A percentile compares a stretch with the other conserved stretches of the same genome.
Conservation (phyloP, 2,888 invertebrate genomes). For the Hesperia comma region DNA sequence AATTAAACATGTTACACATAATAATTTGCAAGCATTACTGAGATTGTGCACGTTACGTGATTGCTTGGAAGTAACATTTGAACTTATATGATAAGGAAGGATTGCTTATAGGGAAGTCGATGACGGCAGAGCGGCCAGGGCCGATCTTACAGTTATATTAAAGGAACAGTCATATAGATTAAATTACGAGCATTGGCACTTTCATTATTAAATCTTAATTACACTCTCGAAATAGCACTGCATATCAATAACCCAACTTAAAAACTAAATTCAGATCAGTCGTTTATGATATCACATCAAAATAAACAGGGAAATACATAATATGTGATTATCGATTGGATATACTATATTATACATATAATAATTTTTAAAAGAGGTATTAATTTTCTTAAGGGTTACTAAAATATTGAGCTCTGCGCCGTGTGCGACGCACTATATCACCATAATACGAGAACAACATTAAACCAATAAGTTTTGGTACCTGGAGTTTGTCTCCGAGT, state of each 20-base stretch:
- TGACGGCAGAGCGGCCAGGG: slow-evolving; percentile 46
- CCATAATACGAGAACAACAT: slow-evolving; percentile 82
- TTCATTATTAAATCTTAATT: slow-evolving; percentile 84
- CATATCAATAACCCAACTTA: slow-evolving; percentile 84
- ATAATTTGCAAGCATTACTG: slow-evolving; percentile 83
- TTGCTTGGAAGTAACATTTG: slow-evolving; percentile 63
- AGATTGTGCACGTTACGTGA: slow-evolving; percentile 82
- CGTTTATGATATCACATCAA: slow-evolving; percentile 86
- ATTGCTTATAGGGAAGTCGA: slow-evolving; percentile 72
- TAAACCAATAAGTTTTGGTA: slow-evolving; percentile 83
- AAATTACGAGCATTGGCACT: slow-evolving; percentile 85
- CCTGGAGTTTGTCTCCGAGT: slow-evolving; percentile 77
- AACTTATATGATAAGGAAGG: slow-evolving; percentile 64
- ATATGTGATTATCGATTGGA: slow-evolving; percentile 79
- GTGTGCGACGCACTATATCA: slow-evolving; percentile 80
- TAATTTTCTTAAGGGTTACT: slow-evolving; percentile 84
- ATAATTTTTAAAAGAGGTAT: slow-evolving; percentile 84
- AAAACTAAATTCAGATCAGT: slow-evolving; percentile 86
- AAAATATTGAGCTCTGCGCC: slow-evolving; percentile 84
- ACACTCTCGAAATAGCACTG: slow-evolving; percentile 83
- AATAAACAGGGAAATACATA: slow-evolving; percentile 84
- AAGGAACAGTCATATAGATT: slow-evolving; percentile 82
- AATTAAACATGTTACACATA: slow-evolving; percentile 75
- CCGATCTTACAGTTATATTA: slow-evolving; percentile 62
- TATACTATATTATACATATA: slow-evolving; percentile 78